phyloP scores from a whole-genome alignment of 2,797 vertebrate genomes.

The Mareca strepera region DNA sequence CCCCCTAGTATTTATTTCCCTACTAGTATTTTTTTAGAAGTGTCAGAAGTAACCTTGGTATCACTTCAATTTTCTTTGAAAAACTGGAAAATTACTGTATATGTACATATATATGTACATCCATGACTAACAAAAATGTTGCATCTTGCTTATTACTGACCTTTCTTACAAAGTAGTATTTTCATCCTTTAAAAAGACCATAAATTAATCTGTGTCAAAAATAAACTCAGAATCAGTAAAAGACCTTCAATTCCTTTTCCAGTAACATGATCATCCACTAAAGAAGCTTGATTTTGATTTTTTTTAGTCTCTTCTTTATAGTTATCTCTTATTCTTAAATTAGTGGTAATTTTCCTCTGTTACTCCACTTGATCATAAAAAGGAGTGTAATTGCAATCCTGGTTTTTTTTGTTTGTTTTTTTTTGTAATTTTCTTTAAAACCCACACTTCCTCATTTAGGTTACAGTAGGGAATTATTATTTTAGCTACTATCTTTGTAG shows the following conservation, averaged over 20 bases:
- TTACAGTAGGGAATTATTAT: background rate
- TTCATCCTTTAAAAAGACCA: background rate
- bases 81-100: background rate
- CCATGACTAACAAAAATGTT: rapidly evolving
- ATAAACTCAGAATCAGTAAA: background rate
- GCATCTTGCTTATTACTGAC: background rate
- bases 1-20: background rate
- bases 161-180: background rate
- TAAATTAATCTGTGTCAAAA: background rate
- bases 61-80: background rate
- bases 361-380: background rate
- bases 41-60: background rate
- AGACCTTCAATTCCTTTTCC: background rate
- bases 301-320: background rate
- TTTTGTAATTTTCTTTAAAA: background rate
- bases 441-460: background rate
- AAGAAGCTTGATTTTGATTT: background rate
- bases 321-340: background rate
- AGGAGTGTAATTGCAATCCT: background rate
- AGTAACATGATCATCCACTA: background rate
- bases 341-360: background rate
- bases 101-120: no score
- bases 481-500: background rate
- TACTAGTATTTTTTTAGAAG: background rate
- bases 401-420: background rate